phyloP scores from a whole-genome alignment of 2,113 vertebrate species.

The Gnathonemus echidnorhynchus region DNA sequence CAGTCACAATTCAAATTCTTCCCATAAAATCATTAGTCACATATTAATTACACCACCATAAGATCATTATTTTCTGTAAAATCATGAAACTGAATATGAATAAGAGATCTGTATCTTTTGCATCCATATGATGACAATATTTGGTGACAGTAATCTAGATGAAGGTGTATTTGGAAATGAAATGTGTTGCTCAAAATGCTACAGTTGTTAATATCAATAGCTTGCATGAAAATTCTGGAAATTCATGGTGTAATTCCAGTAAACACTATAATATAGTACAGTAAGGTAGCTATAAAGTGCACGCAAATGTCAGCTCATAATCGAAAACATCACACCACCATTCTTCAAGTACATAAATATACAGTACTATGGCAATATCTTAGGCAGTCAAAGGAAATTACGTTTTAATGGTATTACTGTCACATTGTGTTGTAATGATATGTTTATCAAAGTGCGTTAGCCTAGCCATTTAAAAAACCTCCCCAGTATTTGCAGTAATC shows the following conservation, averaged over 20 bases:
- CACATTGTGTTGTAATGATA: not conserved
- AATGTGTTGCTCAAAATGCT: not conserved
- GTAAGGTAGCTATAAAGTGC: not conserved
- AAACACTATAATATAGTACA: not conserved
- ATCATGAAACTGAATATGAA: not conserved
- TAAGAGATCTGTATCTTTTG: not conserved
- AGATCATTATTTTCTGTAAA: not conserved
- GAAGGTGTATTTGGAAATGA: not conserved
- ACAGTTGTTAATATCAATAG: not conserved
- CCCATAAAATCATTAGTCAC: not conserved
- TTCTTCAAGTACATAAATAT: not conserved
- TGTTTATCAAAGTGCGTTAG: not conserved
- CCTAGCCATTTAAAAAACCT: not conserved
- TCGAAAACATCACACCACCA: not conserved
- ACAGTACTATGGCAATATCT: not conserved
- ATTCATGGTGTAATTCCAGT: not conserved
- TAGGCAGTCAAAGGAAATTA: not conserved
- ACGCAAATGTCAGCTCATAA: not conserved
- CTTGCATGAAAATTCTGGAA: not conserved
- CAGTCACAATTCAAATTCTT: not conserved
- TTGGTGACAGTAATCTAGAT: not conserved
- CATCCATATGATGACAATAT: not conserved
- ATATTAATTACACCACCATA: not conserved
- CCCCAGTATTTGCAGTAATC: not conserved
- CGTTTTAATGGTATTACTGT: not conserved